These are phyloP conservation scores for Tenebrosternarchus preto DNA, from an alignment of 2,113 vertebrate genomes.

Conservation along the genomic window DNA sequence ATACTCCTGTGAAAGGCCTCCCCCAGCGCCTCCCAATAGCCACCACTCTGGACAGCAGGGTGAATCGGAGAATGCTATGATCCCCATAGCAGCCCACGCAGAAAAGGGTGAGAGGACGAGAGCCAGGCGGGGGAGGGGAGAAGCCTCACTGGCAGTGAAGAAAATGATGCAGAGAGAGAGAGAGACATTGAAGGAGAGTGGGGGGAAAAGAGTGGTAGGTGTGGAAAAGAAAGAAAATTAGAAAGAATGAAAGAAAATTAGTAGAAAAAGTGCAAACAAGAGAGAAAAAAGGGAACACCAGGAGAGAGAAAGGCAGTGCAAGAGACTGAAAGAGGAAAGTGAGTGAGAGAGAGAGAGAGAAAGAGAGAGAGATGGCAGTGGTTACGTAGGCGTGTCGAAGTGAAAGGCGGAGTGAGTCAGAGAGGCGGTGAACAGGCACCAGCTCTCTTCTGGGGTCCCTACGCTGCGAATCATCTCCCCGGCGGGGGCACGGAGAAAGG, in stretches of 20 bases:
- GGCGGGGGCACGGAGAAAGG: slow-evolving; percentile 40
- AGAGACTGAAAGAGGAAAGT: background rate
- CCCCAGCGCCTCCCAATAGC: slow-evolving; percentile 78
- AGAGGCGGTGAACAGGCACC: slow-evolving; percentile 60
- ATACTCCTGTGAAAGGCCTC: slow-evolving; percentile 83
- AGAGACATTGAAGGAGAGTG: background rate
- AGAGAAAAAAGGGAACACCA: too few species aligned
- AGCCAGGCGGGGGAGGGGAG: background rate
- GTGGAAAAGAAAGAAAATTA: background rate
- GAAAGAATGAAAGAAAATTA: background rate
- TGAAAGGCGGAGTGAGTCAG: slow-evolving; percentile 49
- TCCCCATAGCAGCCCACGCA: slow-evolving; percentile 52
- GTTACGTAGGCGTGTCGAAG: slow-evolving; percentile 37
- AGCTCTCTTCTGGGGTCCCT: slow-evolving; percentile 50
- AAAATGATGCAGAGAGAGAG: background rate
- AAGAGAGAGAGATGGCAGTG: background rate
- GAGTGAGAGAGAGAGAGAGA: background rate
- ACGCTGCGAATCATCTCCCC: slow-evolving; percentile 55
- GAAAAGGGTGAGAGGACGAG: background rate
- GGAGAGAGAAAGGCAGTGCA: too few species aligned
- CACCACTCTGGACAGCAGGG: slow-evolving; percentile 69
- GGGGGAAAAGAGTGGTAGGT: background rate
- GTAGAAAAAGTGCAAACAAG: too few species aligned
- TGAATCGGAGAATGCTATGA: slow-evolving; percentile 65
- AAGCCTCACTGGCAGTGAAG: slow-evolving; percentile 34